Evolutionary conservation across 2,797 vertebrate genomes (phyloP).

Genomic region (Novumbra hubbsi): DNA sequence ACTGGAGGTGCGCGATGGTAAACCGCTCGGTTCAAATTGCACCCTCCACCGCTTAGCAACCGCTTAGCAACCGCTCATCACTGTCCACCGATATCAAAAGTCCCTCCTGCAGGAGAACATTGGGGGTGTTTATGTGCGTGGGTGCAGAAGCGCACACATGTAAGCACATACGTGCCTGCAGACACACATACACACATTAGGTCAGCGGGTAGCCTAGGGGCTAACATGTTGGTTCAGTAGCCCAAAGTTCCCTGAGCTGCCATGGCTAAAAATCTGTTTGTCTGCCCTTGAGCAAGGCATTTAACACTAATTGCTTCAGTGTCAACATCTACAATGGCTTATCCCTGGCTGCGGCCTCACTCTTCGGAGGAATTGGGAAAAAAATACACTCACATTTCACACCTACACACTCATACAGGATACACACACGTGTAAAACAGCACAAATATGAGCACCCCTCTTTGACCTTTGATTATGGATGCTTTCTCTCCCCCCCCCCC

Average conservation of each 20-base stretch:
- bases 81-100: constrained; percentile 78
- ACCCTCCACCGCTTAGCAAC: constrained; percentile 67
- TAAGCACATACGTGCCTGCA: constrained; percentile 27
- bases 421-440: constrained; percentile 36
- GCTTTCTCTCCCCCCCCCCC: not conserved
- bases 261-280: too few relatives aligned
- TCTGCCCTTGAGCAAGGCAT: too few relatives aligned
- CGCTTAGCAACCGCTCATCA: constrained; percentile 56
- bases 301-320: too few relatives aligned
- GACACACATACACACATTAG: constrained; percentile 9
- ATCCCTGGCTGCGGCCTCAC: too few relatives aligned
- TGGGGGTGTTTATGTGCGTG: constrained; percentile 34
- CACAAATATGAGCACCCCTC: not conserved
- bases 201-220: not conserved
- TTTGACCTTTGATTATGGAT: not conserved
- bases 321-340: too few relatives aligned
- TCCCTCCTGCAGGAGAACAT: constrained; percentile 76
- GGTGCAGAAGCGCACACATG: not conserved
- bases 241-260: too few relatives aligned
- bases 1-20: constrained; percentile 56
- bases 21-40: constrained; percentile 80
- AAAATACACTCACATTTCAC: too few relatives aligned
- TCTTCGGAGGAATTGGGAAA: too few relatives aligned
- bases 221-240: too few relatives aligned
- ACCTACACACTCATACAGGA: too few relatives aligned